A percentile compares a stretch with the other conserved stretches of the same genome.
These are phyloP conservation scores for Papilio protenor DNA, from an alignment of 2,888 invertebrate species.

Conservation along the genomic window DNA sequence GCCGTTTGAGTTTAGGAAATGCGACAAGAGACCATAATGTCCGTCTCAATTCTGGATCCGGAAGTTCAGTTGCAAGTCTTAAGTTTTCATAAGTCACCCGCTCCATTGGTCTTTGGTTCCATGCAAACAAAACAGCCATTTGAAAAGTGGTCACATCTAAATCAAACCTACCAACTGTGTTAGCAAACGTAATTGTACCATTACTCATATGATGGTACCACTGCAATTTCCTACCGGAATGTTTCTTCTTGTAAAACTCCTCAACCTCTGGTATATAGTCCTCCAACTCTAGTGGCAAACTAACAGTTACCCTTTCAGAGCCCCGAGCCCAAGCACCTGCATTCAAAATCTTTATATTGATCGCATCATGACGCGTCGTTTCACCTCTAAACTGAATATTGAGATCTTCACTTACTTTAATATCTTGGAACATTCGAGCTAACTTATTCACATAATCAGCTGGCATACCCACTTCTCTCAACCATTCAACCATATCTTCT, in stretches of 20 bases:
- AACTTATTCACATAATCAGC: slow-evolving; percentile 99
- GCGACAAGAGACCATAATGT: slow-evolving; percentile 98
- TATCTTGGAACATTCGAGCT: slow-evolving; percentile 99
- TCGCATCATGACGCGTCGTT: slow-evolving; percentile 92
- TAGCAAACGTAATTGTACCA: slow-evolving; percentile 98
- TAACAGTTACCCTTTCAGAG: slow-evolving; percentile 97
- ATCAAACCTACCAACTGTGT: slow-evolving; percentile 96
- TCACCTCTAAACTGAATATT: slow-evolving; percentile 96
- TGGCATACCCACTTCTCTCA: slow-evolving; percentile 99
- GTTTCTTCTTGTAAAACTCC: slow-evolving; percentile 98
- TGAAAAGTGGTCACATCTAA: slow-evolving; percentile 99
- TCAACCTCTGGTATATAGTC: slow-evolving; percentile 99
- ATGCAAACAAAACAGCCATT: slow-evolving; percentile 99
- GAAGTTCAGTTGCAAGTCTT: slow-evolving; percentile 97
- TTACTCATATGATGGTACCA: slow-evolving; percentile 99
- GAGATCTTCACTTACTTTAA: slow-evolving; percentile 98
- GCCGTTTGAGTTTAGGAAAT: slow-evolving; percentile 97
- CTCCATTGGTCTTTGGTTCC: slow-evolving; percentile 98
- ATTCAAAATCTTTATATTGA: slow-evolving; percentile 99
- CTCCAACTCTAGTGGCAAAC: slow-evolving; percentile 98
- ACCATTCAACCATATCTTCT: slow-evolving; percentile 99
- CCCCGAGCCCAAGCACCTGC: slow-evolving; percentile 99
- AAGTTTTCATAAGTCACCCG: slow-evolving; percentile 98
- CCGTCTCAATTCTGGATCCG: slow-evolving; percentile 96
- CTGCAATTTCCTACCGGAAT: slow-evolving; percentile 98